Percentiles rank a stretch among this genome's conserved stretches.
These are phyloP conservation scores for Xenops minutus DNA, from an alignment of 2,797 vertebrate genomes.

Conservation along the genomic window DNA sequence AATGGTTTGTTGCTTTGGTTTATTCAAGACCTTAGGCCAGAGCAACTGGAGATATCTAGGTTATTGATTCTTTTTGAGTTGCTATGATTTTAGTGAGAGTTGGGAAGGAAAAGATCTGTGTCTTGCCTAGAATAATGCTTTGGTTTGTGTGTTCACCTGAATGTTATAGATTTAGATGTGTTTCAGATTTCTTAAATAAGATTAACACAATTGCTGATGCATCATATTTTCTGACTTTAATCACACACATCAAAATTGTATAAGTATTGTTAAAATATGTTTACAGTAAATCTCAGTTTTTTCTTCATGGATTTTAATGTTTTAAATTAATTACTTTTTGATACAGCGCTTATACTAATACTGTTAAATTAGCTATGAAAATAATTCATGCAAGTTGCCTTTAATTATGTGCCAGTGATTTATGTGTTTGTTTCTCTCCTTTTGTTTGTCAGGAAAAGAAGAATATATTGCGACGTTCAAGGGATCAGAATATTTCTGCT, in stretches of 20 bases:
- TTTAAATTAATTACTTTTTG: background rate
- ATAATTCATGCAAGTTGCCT: background rate
- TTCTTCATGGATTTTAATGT: background rate
- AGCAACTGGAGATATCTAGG: background rate
- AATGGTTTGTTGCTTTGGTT: background rate
- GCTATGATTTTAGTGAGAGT: background rate
- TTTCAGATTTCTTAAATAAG: background rate
- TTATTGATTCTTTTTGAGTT: background rate
- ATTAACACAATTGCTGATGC: background rate
- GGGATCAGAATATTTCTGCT: constrained; percentile 99
- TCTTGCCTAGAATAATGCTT: background rate
- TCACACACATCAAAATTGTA: background rate
- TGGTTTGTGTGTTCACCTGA: background rate
- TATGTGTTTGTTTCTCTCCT: constrained; percentile 30
- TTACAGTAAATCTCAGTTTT: background rate
- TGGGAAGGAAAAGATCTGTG: background rate
- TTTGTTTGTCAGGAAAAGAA: constrained; percentile 89
- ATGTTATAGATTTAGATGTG: background rate
- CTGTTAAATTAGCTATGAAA: background rate
- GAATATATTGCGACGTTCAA: constrained; percentile 97
- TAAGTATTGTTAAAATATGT: background rate
- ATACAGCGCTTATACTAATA: background rate
- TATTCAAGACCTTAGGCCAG: background rate
- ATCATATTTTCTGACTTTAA: background rate
- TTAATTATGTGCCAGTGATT: background rate